Base-by-base conservation (phyloP, 2,888 invertebrate species). In the Lacanobia wlatinum region DNA sequence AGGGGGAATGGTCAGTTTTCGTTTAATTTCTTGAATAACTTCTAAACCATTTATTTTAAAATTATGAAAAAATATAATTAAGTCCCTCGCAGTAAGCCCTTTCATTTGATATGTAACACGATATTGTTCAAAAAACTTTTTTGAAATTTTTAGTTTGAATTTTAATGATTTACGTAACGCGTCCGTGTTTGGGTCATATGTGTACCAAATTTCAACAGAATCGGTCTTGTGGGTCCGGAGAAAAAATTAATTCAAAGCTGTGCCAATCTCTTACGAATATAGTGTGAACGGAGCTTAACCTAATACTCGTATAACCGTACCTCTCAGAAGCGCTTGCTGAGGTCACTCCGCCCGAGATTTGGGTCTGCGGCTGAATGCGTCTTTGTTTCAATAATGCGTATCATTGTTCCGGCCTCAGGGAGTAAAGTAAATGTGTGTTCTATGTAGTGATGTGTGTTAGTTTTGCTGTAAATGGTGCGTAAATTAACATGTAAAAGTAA, bases 321-420 rank as follows among this genome's bases (percentile, higher is more conserved):
- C n/a, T 61, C 55, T 14, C 6, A 34, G 46, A 56, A 61, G 59
- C 59, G 50, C 64, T 56, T 70, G 63, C 73, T 72, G 71, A 83
- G 85, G 82, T 83, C 87, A 83, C 73, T 75, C 50, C 65, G 74
- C 46, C 50, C 72, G 82, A 76, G 80, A 87, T 86, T 86, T 73
- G 82, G 86, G 86, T 87, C 78, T 78, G 68, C 23, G 66, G 64
- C 59, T 82, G 80, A 87, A 86, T 85, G 76, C 77, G 87, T 76
- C 86, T 87, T 86, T 86, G 87, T 86, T 85, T 80, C 82, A 76
- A 86, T 81, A 85, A 76, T 80, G 78, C 83, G 76, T 78, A 70
- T 80, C 78, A 84, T 86, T 86, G 82, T 86, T 80, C 73, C 77
- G 79, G 65, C 58, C 63, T 56, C 62, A 64, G 79, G 70, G 60